Percentiles rank a stretch among this genome's conserved stretches.
Conservation (phyloP, 2,797 vertebrate species). For the Microctenopoma lineatum region DNA sequence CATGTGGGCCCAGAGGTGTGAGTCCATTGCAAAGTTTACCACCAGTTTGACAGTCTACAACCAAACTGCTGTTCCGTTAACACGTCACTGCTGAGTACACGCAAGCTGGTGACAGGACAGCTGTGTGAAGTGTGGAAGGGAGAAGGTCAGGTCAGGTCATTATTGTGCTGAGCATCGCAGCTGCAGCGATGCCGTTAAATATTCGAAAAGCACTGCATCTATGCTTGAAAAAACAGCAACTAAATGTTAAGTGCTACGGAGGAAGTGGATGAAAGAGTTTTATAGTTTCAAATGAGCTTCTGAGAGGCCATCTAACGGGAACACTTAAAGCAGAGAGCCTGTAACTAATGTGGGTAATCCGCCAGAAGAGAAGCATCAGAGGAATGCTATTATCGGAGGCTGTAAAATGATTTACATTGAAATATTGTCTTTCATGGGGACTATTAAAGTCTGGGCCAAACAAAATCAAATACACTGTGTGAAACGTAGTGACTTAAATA, state of each 20-base stretch:
- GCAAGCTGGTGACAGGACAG: slow-evolving; percentile 28
- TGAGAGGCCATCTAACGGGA: slow-evolving; percentile 46
- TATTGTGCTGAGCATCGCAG: slow-evolving; percentile 1
- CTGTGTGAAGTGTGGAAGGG: slow-evolving; percentile 49
- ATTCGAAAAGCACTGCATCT: neutral
- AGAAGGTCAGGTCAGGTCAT: slow-evolving; percentile 10
- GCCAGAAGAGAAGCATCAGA: slow-evolving; percentile 60
- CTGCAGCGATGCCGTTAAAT: slow-evolving; percentile 15
- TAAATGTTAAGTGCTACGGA: slow-evolving; percentile 11
- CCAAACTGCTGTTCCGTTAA: slow-evolving; percentile 57
- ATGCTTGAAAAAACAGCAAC: slow-evolving; percentile 17
- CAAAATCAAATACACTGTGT: slow-evolving; percentile 48
- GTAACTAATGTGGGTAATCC: slow-evolving; percentile 74
- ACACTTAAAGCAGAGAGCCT: slow-evolving; percentile 53
- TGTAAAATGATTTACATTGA: slow-evolving; percentile 71
- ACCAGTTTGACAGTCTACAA: slow-evolving; percentile 66
- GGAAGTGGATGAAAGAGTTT: slow-evolving; percentile 29
- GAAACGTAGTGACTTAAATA: slow-evolving; percentile 14
- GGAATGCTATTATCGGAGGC: slow-evolving; percentile 57
- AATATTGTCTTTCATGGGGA: slow-evolving; percentile 57
- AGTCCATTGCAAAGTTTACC: slow-evolving; percentile 77
- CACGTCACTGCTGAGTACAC: slow-evolving; percentile 59
- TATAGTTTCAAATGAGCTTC: slow-evolving; percentile 52
- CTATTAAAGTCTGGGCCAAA: slow-evolving; percentile 24
- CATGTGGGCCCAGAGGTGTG: slow-evolving; percentile 73